Evolutionary conservation across 2,797 vertebrate species (phyloP), one percentile per base, ranked within the genome.

Genomic region (Pseudomugil tenellus): DNA sequence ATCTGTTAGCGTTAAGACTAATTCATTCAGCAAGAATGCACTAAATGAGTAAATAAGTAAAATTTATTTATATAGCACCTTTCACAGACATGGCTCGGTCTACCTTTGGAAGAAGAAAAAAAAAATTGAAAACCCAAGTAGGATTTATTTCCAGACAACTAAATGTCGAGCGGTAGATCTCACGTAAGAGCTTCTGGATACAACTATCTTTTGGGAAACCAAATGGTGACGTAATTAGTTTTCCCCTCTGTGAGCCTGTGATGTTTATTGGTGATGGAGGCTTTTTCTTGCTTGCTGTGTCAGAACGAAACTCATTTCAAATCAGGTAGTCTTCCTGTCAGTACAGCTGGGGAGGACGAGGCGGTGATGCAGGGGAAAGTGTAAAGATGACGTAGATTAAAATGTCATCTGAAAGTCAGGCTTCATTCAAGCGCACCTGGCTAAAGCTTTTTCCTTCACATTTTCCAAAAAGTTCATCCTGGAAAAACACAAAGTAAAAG

Each of bases 261-360:
- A 70, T 73, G 79, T 78, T 73, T 49, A 70, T 67, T 52, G 61
- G 66, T 76, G 76, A 58, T 60, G 62, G 63, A 70, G 76, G 60
- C 61, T 66, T 76, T 29, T 88, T 83, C 82, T 82, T 74, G 75
- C 57, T 63, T 72, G 35, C 46, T 43, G 67, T 58, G 72, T 91
- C 87, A 91, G 83, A 84, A 52, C 70, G 91, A 92, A 92, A 92
- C 84, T 76, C 52, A 54, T 73, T 58, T 87, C 80, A 84, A 84
- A 83, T 80, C 81, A 79, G 69, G 72, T 82, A 70, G 63, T 66
- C 77, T 91, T 91, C 86, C 90, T 83, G 87, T 88, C 90, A 91
- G 51, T 25, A 39, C 43, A 62, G 78, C 34, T 23, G 51, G 69
- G 19, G 60, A 69, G 58, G 74, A 75, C 63, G 79, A 65, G 63